phyloP scores from a whole-genome alignment of 2,113 vertebrate species.

The Callocephalon fimbriatum region DNA sequence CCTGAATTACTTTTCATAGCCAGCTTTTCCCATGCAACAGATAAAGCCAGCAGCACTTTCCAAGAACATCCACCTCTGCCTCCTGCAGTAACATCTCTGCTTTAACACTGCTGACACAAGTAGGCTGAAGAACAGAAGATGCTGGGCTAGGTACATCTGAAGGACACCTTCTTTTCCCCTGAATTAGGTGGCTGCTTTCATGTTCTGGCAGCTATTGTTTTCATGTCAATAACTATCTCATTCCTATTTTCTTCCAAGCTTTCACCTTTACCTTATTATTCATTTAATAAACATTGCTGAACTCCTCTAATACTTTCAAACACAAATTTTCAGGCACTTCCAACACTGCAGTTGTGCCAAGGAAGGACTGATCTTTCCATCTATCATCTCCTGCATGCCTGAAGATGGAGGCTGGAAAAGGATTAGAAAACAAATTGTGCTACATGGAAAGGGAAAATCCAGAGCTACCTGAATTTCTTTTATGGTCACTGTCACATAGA shows the following conservation, averaged over 20 bases:
- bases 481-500: not conserved
- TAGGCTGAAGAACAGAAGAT: rapidly evolving
- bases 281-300: not conserved
- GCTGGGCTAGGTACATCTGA: not conserved
- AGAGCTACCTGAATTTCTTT: not conserved
- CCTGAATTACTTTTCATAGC: not conserved
- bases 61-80: not conserved
- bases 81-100: not conserved
- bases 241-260: not conserved
- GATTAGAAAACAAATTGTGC: not conserved
- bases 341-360: not conserved
- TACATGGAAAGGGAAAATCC: not conserved
- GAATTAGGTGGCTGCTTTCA: not conserved
- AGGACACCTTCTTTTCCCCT: not conserved
- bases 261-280: not conserved
- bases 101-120: not conserved
- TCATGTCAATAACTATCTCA: not conserved
- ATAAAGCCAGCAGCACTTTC: not conserved
- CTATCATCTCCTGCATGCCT: not conserved
- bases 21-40: not conserved
- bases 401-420: not conserved
- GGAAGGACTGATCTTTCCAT: not conserved
- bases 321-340: not conserved
- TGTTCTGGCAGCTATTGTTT: not conserved
- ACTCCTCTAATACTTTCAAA: not conserved